Conservation (phyloP, 2,113 vertebrate genomes). For the Garra rufa region DNA sequence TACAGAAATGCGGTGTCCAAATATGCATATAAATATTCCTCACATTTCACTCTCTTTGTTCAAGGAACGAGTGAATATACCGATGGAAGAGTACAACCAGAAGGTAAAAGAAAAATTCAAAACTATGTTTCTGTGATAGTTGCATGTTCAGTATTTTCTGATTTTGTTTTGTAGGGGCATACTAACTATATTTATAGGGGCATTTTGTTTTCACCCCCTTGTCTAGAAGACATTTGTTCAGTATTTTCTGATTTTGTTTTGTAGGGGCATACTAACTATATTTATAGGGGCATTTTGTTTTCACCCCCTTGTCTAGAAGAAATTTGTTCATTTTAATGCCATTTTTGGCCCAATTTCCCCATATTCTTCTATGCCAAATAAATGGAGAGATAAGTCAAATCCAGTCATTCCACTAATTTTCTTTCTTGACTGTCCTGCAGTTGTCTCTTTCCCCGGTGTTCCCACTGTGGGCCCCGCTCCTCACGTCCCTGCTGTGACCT, state of each 20-base stretch:
- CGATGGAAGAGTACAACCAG: conserved; percentile 69
- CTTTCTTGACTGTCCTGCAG: conserved; percentile 44
- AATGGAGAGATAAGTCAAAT: background rate
- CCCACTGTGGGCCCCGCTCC: conserved; percentile 27
- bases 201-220: too few relatives aligned
- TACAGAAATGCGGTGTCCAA: background rate
- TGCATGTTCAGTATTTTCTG: background rate
- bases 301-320: too few relatives aligned
- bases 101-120: conserved; percentile 64
- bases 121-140: background rate
- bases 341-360: too few relatives aligned
- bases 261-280: too few relatives aligned
- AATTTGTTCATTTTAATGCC: too few relatives aligned
- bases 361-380: background rate
- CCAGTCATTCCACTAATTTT: conserved; percentile 1
- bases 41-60: conserved; percentile 25
- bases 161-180: background rate
- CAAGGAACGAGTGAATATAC: conserved; percentile 69
- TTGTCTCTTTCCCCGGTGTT: conserved; percentile 50
- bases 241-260: background rate
- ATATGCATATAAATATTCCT: background rate
- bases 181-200: too few relatives aligned
- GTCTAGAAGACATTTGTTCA: too few relatives aligned
- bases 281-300: too few relatives aligned
- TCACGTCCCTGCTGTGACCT: conserved; percentile 28